Percentiles rank a stretch among this genome's conserved stretches.
These are phyloP conservation scores for Silurus meridionalis DNA, from an alignment of 2,113 vertebrate genomes.

Conservation along the genomic window DNA sequence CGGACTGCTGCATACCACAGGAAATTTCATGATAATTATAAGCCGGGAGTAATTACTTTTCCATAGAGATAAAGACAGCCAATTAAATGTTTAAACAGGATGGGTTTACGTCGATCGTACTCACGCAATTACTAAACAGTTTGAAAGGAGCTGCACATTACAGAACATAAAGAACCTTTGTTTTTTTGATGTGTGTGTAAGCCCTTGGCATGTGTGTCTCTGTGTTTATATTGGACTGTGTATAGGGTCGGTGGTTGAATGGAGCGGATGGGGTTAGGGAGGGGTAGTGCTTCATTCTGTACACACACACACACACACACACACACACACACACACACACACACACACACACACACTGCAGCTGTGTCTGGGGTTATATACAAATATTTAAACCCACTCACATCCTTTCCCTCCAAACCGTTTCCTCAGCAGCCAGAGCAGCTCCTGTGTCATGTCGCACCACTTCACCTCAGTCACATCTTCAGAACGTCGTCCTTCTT, in stretches of 20 bases:
- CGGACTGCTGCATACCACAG: conserved; percentile 49
- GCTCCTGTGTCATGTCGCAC: conserved; percentile 42
- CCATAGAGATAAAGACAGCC: conserved; percentile 62
- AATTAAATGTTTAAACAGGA: conserved; percentile 44
- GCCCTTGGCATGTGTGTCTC: conserved; percentile 18
- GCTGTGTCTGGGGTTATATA: conserved; percentile 65
- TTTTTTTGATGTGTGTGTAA: conserved; percentile 30
- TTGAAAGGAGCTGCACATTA: conserved; percentile 2
- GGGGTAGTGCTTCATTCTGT: conserved; percentile 57
- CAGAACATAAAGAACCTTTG: conserved; percentile 49
- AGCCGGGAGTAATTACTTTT: conserved; percentile 58
- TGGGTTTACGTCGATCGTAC: conserved; percentile 7
- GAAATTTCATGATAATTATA: conserved; percentile 62
- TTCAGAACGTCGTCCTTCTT: conserved; percentile 13
- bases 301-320: conserved; percentile 34
- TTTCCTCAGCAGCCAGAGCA: conserved; percentile 42
- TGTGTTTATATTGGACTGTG: conserved; percentile 52
- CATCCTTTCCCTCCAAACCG: conserved; percentile 52
- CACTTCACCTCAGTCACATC: conserved; percentile 6
- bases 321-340: background rate
- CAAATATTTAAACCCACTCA: conserved; percentile 56
- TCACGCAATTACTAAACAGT: background rate
- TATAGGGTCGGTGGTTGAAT: conserved; percentile 63
- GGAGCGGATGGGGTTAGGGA: conserved; percentile 66
- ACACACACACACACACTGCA: conserved; percentile 60